A percentile compares a stretch with the other conserved stretches of the same genome.
phyloP scores from a whole-genome alignment of 2,888 invertebrate species.

The Cancer borealis region DNA sequence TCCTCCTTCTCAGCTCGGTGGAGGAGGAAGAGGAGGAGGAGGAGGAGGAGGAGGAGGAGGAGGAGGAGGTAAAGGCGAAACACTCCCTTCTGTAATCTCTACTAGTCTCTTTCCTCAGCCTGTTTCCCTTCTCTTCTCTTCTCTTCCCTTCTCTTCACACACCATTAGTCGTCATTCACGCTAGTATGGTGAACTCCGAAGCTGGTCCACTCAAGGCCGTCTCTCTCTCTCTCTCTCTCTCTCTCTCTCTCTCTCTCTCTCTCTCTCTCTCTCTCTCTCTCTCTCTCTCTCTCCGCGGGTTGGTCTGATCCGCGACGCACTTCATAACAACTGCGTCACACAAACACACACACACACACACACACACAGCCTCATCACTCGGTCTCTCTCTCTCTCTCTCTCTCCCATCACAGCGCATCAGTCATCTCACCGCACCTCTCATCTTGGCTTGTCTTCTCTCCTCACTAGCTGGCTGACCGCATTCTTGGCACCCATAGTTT shows the following conservation, averaged over 20 bases:
- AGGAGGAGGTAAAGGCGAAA: background rate
- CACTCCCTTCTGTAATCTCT: background rate
- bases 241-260: background rate
- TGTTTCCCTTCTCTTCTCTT: background rate
- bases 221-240: background rate
- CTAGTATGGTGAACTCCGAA: background rate
- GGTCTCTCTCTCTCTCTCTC: background rate
- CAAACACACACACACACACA: background rate
- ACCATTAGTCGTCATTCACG: background rate
- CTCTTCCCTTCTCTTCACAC: background rate
- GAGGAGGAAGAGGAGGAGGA: no score
- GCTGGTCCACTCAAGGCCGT: background rate
- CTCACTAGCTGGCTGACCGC: background rate
- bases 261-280: background rate
- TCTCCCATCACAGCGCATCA: background rate
- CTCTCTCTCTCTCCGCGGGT: background rate
- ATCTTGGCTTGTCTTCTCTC: background rate
- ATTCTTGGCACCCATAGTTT: background rate
- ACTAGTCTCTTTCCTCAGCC: background rate
- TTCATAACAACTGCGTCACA: background rate
- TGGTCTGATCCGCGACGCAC: background rate
- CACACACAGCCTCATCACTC: background rate
- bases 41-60: no score
- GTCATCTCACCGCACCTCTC: background rate
- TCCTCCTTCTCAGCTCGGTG: no score